Evolutionary conservation across 2,797 vertebrate species (phyloP), one percentile per base, ranked within the genome.

Genomic region (Sebastes cheni): DNA sequence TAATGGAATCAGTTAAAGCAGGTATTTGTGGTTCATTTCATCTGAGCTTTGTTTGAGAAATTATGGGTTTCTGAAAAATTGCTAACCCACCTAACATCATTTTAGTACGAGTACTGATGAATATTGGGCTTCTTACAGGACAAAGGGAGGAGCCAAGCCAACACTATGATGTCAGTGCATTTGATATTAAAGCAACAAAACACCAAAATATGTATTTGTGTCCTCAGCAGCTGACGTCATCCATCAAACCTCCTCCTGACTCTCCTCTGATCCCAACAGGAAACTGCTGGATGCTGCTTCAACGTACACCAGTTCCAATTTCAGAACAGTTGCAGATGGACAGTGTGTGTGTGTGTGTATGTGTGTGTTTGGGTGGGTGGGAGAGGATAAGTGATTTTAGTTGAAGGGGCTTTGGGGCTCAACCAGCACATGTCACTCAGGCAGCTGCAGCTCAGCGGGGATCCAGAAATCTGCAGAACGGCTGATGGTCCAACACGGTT

Each of bases 371-470:
- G 58, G 23, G 16, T 27, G 61, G 25, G 32, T 39, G 71, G 50
- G 71, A 58, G 68, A 71, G 85, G 89, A 85, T 87, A 89, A 89
- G 84, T 88, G 86, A 88, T 91, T 93, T 90, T 86, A 80, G 84
- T 84, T 82, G 83, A 75, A 79, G 79, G 79, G 80, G 89, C 87
- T 94, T 91, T 91, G 75, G 68, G 88, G 87, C 88, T 91, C 87
- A 91, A 86, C 77, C 82, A 88, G 80, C 91, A 93, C 90, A 91
- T 93, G 92, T 91, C 91, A 91, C 18, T 87, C 88, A 86, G 81
- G 85, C 94, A 95, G 93, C 93, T 94, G 93, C 88, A 83, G 78
- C 91, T 84, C 93, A 91, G 91, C 87, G 64, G 93, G 93, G 87
- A 79, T 87, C 86, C 88, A 83, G 62, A 78, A 86, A 87, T 88